Conservation (phyloP, 2,797 vertebrate species). For the Ispidina lecontei region DNA sequence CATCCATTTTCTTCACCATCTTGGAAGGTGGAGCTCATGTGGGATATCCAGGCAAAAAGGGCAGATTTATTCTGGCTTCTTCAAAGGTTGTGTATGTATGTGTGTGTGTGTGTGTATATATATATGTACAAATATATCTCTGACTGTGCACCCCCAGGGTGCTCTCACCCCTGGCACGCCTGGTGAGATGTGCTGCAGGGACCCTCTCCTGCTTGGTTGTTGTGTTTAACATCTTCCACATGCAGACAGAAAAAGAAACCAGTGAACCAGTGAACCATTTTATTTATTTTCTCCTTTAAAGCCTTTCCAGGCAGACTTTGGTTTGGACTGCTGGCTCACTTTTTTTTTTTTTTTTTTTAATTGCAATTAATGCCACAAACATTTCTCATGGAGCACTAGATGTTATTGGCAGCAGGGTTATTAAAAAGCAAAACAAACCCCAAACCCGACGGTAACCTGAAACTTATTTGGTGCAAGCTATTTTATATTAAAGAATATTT, state of each 20-base stretch:
- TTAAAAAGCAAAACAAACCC: conserved; percentile 23
- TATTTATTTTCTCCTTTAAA: conserved; percentile 29
- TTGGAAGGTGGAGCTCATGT: background rate
- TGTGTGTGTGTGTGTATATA: no score
- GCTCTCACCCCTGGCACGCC: background rate
- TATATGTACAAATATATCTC: background rate
- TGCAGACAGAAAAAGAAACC: background rate
- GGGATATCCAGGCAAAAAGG: background rate
- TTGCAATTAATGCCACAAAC: conserved; percentile 24
- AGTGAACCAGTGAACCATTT: background rate
- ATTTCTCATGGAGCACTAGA: background rate
- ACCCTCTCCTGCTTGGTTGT: background rate
- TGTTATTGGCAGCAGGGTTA: background rate
- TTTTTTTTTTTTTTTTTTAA: no score
- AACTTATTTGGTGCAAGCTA: background rate
- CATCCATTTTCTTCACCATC: background rate
- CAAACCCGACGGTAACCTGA: background rate
- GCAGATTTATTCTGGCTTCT: background rate
- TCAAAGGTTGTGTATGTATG: no score
- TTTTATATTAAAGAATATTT: background rate
- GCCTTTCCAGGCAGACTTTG: conserved; percentile 46
- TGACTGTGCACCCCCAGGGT: fast-evolving
- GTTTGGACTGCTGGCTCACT: background rate
- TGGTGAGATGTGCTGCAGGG: background rate
- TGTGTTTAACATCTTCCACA: background rate